Conservation (phyloP, 2,888 invertebrate genomes). For the Cheilosia vulpina region DNA sequence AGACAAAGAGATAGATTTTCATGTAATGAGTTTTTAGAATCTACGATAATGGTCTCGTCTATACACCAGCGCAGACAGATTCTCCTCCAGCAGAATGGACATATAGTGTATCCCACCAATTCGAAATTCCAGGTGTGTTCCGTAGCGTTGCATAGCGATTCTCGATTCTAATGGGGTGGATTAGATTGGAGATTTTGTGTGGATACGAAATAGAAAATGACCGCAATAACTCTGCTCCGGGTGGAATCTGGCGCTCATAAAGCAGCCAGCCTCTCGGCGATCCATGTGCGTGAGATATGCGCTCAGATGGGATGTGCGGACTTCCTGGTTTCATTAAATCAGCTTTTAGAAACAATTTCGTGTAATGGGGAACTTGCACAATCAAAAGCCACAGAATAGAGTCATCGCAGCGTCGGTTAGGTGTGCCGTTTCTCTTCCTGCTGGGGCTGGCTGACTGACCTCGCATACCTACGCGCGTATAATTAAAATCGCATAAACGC, state of each 20-base stretch:
- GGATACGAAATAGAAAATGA: constrained; percentile 54
- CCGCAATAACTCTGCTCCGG: constrained; percentile 60
- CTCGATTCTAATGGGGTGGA: constrained; percentile 47
- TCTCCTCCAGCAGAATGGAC: not conserved
- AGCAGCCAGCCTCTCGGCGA: constrained; percentile 12
- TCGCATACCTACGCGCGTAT: constrained; percentile 11
- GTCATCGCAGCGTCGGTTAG: constrained; percentile 30
- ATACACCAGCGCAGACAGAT: constrained; percentile 7
- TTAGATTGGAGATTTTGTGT: constrained; percentile 53
- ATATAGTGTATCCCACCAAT: constrained; percentile 16
- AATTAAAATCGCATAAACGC: constrained; percentile 70
- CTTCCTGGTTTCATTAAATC: constrained; percentile 52
- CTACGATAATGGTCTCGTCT: constrained; percentile 65
- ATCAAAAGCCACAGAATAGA: constrained; percentile 40
- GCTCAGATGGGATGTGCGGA: constrained; percentile 27
- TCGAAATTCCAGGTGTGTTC: constrained; percentile 64
- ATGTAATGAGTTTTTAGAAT: constrained; percentile 73
- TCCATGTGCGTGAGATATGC: constrained; percentile 69
- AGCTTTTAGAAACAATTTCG: constrained; percentile 17
- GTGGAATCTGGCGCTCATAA: constrained; percentile 38
- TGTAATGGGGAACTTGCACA: constrained; percentile 37
- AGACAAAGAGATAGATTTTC: constrained; percentile 51
- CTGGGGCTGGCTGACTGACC: constrained; percentile 25
- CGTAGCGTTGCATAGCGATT: constrained; percentile 4
- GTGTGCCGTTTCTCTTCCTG: not conserved